Conservation (phyloP, 2,113 vertebrate genomes). For the Lampris incognitus region DNA sequence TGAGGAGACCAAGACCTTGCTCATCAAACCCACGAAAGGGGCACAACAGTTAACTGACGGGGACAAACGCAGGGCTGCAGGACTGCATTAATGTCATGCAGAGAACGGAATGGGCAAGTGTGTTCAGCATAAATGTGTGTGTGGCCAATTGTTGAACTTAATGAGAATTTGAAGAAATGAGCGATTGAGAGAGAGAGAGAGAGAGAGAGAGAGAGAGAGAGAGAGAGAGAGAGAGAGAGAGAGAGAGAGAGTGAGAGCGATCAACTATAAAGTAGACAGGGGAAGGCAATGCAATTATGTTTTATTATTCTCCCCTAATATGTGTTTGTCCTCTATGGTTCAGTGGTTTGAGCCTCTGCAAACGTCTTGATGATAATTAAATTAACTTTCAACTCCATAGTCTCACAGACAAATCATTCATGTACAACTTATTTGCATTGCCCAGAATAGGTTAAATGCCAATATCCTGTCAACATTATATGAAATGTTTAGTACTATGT, state of each 20-base stretch:
- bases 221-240: slow-evolving; percentile 3
- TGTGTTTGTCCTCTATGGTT: slow-evolving; percentile 37
- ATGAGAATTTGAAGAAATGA: background rate
- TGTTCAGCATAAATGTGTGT: background rate
- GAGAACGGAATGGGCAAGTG: no score
- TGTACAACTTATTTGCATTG: no score
- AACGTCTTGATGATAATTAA: slow-evolving; percentile 56
- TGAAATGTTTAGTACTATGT: no score
- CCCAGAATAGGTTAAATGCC: no score
- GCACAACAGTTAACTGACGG: background rate
- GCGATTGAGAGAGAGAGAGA: slow-evolving; percentile 6
- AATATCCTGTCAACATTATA: no score
- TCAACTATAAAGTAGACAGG: slow-evolving; percentile 21
- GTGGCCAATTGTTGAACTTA: background rate
- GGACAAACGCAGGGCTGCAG: background rate
- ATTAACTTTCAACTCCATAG: background rate
- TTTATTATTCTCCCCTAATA: slow-evolving; percentile 27
- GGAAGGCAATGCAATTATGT: slow-evolving; percentile 27
- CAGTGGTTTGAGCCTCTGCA: slow-evolving; percentile 36
- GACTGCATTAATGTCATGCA: no score
- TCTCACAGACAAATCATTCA: no score
- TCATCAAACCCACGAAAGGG: background rate
- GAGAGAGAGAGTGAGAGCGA: background rate
- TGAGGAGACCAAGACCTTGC: no score
- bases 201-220: background rate